Evolutionary conservation across 2,888 invertebrate species (phyloP).

Genomic region (Watsonalla cultraria): DNA sequence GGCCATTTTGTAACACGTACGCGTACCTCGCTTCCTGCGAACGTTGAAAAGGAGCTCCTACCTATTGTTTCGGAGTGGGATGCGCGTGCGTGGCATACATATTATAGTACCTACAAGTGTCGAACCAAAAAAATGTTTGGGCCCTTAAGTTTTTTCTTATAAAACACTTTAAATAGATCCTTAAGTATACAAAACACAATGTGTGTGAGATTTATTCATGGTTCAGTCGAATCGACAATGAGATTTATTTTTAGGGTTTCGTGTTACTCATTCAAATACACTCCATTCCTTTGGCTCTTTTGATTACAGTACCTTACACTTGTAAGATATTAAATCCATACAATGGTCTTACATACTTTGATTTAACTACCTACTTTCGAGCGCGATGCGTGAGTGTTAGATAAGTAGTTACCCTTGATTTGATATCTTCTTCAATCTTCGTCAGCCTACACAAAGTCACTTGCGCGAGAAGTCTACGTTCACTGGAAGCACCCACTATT

Average conservation of each 20-base stretch:
- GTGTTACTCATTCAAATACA: too few species aligned
- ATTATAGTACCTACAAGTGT: conserved; percentile 43
- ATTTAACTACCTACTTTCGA: too few species aligned
- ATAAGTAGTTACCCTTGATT: too few species aligned
- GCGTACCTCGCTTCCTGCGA: conserved; percentile 70
- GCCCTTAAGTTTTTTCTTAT: conserved; percentile 24
- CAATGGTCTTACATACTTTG: too few species aligned
- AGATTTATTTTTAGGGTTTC: neutral
- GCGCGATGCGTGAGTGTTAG: too few species aligned
- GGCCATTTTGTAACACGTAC: conserved; percentile 61
- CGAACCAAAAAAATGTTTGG: conserved; percentile 49
- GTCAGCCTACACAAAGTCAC: too few species aligned
- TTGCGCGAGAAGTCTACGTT: too few species aligned
- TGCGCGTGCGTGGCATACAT: conserved; percentile 62
- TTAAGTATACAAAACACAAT: conserved; percentile 25
- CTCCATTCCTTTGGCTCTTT: too few species aligned
- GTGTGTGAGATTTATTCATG: conserved; percentile 7
- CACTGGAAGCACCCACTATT: too few species aligned
- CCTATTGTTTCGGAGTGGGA: conserved; percentile 71
- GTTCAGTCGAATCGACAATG: conserved; percentile 4
- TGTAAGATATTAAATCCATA: too few species aligned
- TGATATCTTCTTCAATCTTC: too few species aligned
- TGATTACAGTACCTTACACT: too few species aligned
- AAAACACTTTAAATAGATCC: conserved; percentile 16
- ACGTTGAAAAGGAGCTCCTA: conserved; percentile 68